A percentile compares a stretch with the other conserved stretches of the same genome.
These are phyloP conservation scores for Chionis minor DNA, from an alignment of 2,113 vertebrate species.

Conservation along the genomic window DNA sequence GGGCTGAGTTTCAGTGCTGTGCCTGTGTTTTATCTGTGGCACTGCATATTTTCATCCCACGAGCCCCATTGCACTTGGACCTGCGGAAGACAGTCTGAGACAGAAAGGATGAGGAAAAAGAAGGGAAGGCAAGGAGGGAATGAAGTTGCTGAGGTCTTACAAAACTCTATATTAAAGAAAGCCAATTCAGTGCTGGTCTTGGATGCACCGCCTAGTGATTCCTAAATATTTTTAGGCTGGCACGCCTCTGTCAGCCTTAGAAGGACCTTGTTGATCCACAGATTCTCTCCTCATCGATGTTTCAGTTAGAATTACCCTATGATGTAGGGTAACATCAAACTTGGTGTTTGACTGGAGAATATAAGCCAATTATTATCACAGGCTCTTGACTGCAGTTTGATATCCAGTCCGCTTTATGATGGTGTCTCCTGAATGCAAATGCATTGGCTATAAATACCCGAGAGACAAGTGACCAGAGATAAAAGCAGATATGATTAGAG, in stretches of 20 bases:
- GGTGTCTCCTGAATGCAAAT: background rate
- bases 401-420: background rate
- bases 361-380: background rate
- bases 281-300: background rate
- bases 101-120: background rate
- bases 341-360: background rate
- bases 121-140: background rate
- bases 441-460: background rate
- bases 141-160: background rate
- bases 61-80: background rate
- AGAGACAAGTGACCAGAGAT: background rate
- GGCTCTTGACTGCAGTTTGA: background rate
- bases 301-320: background rate
- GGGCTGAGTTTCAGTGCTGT: background rate
- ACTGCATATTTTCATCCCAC: background rate
- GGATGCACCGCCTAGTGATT: background rate
- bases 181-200: background rate
- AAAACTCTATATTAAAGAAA: background rate
- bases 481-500: background rate
- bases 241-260: background rate
- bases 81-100: background rate
- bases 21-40: background rate
- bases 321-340: too few species aligned
- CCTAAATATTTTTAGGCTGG: background rate
- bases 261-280: background rate